Base-by-base conservation (phyloP, 2,797 vertebrate genomes). In the Calcarius lapponicus region DNA sequence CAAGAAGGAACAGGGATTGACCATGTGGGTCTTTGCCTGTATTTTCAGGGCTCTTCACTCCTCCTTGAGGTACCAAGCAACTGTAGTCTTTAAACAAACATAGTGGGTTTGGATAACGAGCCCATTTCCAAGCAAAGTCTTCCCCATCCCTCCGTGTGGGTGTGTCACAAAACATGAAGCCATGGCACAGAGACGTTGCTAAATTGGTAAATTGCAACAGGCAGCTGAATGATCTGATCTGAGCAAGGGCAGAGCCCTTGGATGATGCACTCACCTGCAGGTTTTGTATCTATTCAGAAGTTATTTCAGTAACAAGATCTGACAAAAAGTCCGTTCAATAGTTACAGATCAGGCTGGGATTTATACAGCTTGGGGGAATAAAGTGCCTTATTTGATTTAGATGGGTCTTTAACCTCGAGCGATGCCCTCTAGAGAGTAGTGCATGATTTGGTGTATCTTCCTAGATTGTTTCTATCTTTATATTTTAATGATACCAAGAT, bases 331-430 rank as follows among this genome's bases (percentile, higher is more conserved):
- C 92, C 54, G 38, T 92, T 92, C 67, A 54, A 2, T 92, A 95
- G 80, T 94, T 95, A 50, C 76, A 93, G 70, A 88, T 86, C 73
- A 90, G 66, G 13, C 70, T 88, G 92, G 70, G 85, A 86, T 96
- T 93, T 94, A 86, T 82, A 53, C 54, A 90, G 47, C 70, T 83
- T 90, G 78, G 66, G 92, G 88, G 40, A 76, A 82, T 92, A 76
- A 94, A 95, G 62, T 92, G 84, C 61, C 75, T 91, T 88, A 76
- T 91, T 95, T 92, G 57, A 95, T 95, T 95, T 95, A 83, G 92
- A 72, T 62, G 61, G 74, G 74, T 95, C 90, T 94, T 93, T 87
- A 92, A 88, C 96, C 80, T 89, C 80, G 56, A 79, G 90, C 15
- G 0, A 38, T 87, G 53, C 54, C 75, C 67, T 91, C 86, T 76